Evolutionary conservation across 2,888 invertebrate species (phyloP), one percentile per base, ranked within the genome.

Genomic region (Tenthredo amoena): DNA sequence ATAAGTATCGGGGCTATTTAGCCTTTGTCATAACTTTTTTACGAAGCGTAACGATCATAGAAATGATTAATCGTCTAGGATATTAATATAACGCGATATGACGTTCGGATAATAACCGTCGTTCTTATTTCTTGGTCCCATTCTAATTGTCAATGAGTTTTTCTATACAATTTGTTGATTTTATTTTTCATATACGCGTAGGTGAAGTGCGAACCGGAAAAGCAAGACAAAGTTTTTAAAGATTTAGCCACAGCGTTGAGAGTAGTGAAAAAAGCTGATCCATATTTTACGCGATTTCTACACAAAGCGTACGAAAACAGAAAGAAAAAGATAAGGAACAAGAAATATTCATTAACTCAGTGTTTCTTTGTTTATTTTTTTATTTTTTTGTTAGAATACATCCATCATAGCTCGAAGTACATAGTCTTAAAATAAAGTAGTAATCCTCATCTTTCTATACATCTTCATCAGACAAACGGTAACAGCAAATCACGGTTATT

Each of bases 61-160:
- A 18, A 50, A 77, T 77, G 55, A 77, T 77, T 77, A 77, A 77
- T 77, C 21, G 74, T 47, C 26, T 47, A 74, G 71, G 71, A 72
- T 72, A 72, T n/a, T 21, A 40, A 37, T 72, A 72, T 37, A 72
- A 72, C 71, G 37, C 40, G 71, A 37, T 18, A 74, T 74, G 74
- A 74, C 47, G 10, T 74, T 43, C 43, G 31, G n/a, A 43, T 74
- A 21, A 43, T 21, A 43, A 40, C 2, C 74, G 43, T 74, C 43
- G 43, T 9, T 43, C 43, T 43, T 12, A 74, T 43, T 40, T 21
- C 3, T 26, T 74, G 6, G 10, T 47, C 43, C 47, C 74, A 74
- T 74, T 74, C 21, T 74, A 74, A 74, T 74, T 74, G 47, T 74
- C 43, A 21, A 7, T 74, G 4, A 21, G 10, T 21, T 74, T 74